These are phyloP conservation scores for Ostrea denselamellosa DNA, from an alignment of 1,140 invertebrate genomes.

Conservation along the genomic window DNA sequence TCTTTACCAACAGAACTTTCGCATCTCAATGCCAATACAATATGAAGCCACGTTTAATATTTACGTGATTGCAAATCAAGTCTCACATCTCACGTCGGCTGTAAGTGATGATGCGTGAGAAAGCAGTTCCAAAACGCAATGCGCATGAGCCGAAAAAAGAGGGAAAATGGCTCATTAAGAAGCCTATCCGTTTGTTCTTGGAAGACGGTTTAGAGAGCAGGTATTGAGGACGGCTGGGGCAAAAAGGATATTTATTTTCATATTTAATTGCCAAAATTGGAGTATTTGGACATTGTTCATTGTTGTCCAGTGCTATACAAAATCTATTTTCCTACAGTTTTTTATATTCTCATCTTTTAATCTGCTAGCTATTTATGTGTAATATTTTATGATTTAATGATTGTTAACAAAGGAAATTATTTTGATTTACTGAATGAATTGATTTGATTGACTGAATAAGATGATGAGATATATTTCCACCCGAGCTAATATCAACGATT, in stretches of 20 bases:
- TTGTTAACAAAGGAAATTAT: not conserved
- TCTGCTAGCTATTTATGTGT: not conserved
- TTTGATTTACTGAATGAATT: not conserved
- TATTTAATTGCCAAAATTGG: not conserved
- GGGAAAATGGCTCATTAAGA: not conserved
- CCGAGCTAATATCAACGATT: not conserved
- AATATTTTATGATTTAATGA: not conserved
- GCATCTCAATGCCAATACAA: constrained; percentile 4
- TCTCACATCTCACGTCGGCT: not conserved
- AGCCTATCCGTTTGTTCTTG: not conserved
- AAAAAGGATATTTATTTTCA: not conserved
- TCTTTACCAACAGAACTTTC: constrained; percentile 7
- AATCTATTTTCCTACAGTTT: not conserved
- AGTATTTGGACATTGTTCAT: not conserved
- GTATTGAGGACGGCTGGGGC: not conserved
- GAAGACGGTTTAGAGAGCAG: not conserved
- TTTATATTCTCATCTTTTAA: not conserved
- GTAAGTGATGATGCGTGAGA: not conserved
- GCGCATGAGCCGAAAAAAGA: not conserved
- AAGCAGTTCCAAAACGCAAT: not conserved
- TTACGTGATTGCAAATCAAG: not conserved
- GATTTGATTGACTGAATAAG: not conserved
- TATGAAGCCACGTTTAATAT: not conserved
- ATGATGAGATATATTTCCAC: not conserved
- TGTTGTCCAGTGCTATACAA: not conserved